Evolutionary conservation across 1,140 invertebrate species (phyloP), one percentile per base, ranked within the genome.

Genomic region (Macrocentrus cingulum): DNA sequence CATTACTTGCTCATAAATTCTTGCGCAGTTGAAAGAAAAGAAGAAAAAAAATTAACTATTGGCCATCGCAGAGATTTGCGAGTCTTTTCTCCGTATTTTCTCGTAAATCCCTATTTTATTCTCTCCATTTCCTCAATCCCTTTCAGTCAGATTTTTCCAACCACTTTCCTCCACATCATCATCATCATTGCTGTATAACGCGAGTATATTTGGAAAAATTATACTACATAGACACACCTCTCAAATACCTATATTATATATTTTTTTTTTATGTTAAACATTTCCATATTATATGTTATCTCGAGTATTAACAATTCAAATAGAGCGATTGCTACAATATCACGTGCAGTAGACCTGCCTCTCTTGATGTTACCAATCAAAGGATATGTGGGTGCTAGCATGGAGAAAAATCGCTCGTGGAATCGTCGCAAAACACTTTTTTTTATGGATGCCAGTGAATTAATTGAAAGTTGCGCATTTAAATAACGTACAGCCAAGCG

Each of bases 241-340:
- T 8, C 20, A 22, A 50, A n/a, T 41, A 37, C 15, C 11, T 39
- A 59, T 37, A 51, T 51, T 15, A 23, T n/a, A 19, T 18, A 2
- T 45, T 16, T 32, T 51, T 41, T 58, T 54, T 57, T 55, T 60
- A 49, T 58, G 41, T 50, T 29, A 19, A 18, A 20, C 29, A 46
- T 59, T 59, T 25, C 15, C 36, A 48, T 52, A 25, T 54, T 50
- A 44, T 22, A 32, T 36, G 39, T 49, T 49, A 48, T 53, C 39
- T 51, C 41, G 57, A 54, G 45, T 53, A 71, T 75, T 73, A 73
- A 66, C 66, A 73, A 74, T 75, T 70, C 69, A 71, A 74, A 73
- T 72, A 36, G 61, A 65, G 25, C 51, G 36, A 67, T 72, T 73
- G 72, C 62, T 45, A 73, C 69, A 73, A 73, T 70, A 75, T 72